Base-by-base conservation (phyloP, 1,140 invertebrate genomes). In the Antheraea mylitta region DNA sequence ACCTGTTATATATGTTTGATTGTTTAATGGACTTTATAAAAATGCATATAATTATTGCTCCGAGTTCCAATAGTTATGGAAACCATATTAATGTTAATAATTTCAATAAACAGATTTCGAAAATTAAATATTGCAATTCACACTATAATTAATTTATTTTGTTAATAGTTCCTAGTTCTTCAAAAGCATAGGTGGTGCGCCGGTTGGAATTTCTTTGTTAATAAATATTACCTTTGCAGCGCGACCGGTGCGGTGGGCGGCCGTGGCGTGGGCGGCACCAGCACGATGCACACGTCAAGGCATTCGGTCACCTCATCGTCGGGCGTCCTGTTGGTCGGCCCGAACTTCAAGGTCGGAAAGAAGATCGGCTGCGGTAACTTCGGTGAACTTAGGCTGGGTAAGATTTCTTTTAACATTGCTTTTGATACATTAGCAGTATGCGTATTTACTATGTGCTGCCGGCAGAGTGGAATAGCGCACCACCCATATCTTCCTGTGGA, bases 281-380 rank as follows among this genome's bases (percentile, higher is more conserved):
- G 93, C 92, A 95, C 95, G 83, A 95, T 96, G 93, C 96, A 96
- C 93, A 94, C 95, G 83, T 94, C 94, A 77, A 93, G 96, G 86
- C 95, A 96, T 91, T 96, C 95, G 83, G 95, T 96, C 82, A 96
- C 95, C 87, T 96, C 95, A 78, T 95, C 94, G 75, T 96, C 96
- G 74, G 96, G 96, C 82, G 97, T 99, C 72, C 95, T 99, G 81
- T 99, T 99, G 98, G 99, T 99, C 81, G 99, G 99, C 78, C 99
- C 99, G 80, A 99, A 99, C 94, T 99, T 99, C 93, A 96, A 99
- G 89, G 99, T 99, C 79, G 99, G 99, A 81, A 99, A 99, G 94
- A 99, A 99, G 94, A 99, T 99, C 91, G 99, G 99, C 89, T 99
- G 98, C 95, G 99, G 99, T 86, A 99, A 99, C 94, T 99, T 99